These are phyloP conservation scores for Phengaris alcon DNA, from an alignment of 2,888 invertebrate species.

Conservation along the genomic window DNA sequence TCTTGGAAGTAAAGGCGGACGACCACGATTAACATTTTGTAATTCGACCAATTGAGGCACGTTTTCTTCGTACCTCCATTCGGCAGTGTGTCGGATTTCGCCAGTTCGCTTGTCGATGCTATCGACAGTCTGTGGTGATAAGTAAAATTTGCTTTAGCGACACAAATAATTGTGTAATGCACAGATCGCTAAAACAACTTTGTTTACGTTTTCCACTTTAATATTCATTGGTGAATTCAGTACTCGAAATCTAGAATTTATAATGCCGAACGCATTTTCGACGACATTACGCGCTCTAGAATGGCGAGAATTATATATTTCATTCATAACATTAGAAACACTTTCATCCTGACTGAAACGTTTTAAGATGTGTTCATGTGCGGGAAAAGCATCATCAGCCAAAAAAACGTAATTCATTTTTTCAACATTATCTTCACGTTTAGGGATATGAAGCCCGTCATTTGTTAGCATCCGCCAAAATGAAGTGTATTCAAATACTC, in stretches of 20 bases:
- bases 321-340: slow-evolving; percentile 7
- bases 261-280: slow-evolving; percentile 26
- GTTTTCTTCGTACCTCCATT: slow-evolving; percentile 7
- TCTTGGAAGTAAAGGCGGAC: slow-evolving; percentile 21
- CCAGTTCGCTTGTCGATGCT: slow-evolving; percentile 7
- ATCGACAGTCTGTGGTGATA: slow-evolving; percentile 2
- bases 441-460: slow-evolving; percentile 19
- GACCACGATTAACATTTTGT: slow-evolving; percentile 24
- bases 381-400: slow-evolving; percentile 7
- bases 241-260: slow-evolving; percentile 22
- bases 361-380: slow-evolving; percentile 4
- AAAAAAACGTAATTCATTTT: slow-evolving; percentile 7
- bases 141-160: slow-evolving; percentile 3
- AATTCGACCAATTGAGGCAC: slow-evolving; percentile 21
- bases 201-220: slow-evolving; percentile 10
- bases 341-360: slow-evolving; percentile 4
- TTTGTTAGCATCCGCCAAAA: slow-evolving; percentile 21
- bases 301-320: background rate
- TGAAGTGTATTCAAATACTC: slow-evolving; percentile 22
- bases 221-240: slow-evolving; percentile 25
- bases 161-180: slow-evolving; percentile 7
- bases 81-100: slow-evolving; percentile 2
- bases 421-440: slow-evolving; percentile 7
- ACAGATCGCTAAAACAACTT: slow-evolving; percentile 4
- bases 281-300: slow-evolving; percentile 23